These are phyloP conservation scores for Rhinopithecus roxellana DNA, from an alignment of 2,113 vertebrate species.

Conservation along the genomic window DNA sequence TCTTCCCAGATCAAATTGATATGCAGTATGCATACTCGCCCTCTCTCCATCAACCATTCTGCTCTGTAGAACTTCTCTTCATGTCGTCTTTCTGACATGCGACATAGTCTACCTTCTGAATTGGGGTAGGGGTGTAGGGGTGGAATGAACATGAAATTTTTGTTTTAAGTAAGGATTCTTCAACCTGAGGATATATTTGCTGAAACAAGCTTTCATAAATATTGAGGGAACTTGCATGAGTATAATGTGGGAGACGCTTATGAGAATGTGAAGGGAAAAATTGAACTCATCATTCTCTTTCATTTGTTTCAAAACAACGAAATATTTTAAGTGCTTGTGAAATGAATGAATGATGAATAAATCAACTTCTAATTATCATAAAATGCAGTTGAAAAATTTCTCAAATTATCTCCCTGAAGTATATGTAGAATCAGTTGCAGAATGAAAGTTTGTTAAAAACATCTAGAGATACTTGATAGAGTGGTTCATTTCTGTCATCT, in stretches of 20 bases:
- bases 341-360: neutral
- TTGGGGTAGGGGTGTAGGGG: neutral
- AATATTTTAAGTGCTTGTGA: neutral
- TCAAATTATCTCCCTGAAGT: neutral
- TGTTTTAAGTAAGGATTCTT: neutral
- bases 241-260: neutral
- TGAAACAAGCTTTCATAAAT: neutral
- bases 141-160: neutral
- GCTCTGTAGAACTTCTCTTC: neutral
- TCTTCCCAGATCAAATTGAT: neutral
- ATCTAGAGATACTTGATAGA: neutral
- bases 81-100: neutral
- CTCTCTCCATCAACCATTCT: neutral
- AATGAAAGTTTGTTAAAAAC: neutral
- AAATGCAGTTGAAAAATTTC: neutral
- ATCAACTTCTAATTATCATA: neutral
- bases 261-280: neutral
- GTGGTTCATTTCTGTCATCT: neutral
- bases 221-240: neutral
- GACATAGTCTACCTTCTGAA: neutral
- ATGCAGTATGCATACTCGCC: neutral
- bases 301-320: neutral
- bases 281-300: neutral
- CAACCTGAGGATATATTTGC: neutral
- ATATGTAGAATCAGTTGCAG: neutral